Evolutionary conservation across 2,888 invertebrate genomes (phyloP).

Genomic region (Lamproptera curius): DNA sequence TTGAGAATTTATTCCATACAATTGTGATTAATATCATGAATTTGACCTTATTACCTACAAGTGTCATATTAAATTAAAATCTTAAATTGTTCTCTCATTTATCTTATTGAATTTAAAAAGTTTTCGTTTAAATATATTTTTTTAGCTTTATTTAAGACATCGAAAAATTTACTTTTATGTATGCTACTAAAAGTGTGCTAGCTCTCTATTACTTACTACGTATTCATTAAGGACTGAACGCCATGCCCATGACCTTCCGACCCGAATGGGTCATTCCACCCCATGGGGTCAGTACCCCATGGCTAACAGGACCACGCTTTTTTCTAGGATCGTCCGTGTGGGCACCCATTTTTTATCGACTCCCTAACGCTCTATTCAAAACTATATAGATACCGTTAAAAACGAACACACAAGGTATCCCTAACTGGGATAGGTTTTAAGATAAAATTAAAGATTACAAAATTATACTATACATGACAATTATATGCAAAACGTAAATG

Average conservation of each 20-base stretch:
- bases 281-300: slow-evolving; percentile 64
- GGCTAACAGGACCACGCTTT: slow-evolving; percentile 69
- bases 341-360: slow-evolving; percentile 69
- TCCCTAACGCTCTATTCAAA: slow-evolving; percentile 63
- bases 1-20: too few species aligned
- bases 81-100: neutral
- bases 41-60: too few species aligned
- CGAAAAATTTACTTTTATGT: slow-evolving; percentile 7
- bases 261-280: slow-evolving; percentile 74
- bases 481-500: too few species aligned
- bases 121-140: neutral
- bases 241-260: slow-evolving; percentile 61
- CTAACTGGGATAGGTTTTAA: slow-evolving; percentile 35
- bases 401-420: slow-evolving; percentile 35
- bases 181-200: slow-evolving; percentile 5
- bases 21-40: too few species aligned
- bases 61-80: neutral
- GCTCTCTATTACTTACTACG: slow-evolving; percentile 8
- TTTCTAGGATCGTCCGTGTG: slow-evolving; percentile 46
- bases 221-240: too few species aligned
- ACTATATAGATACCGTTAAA: slow-evolving; percentile 69
- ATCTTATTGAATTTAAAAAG: neutral
- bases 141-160: slow-evolving; percentile 2
- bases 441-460: too few species aligned
- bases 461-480: too few species aligned